Evolutionary conservation across 2,113 vertebrate species (phyloP).

Genomic region (Spilogale gracilis): DNA sequence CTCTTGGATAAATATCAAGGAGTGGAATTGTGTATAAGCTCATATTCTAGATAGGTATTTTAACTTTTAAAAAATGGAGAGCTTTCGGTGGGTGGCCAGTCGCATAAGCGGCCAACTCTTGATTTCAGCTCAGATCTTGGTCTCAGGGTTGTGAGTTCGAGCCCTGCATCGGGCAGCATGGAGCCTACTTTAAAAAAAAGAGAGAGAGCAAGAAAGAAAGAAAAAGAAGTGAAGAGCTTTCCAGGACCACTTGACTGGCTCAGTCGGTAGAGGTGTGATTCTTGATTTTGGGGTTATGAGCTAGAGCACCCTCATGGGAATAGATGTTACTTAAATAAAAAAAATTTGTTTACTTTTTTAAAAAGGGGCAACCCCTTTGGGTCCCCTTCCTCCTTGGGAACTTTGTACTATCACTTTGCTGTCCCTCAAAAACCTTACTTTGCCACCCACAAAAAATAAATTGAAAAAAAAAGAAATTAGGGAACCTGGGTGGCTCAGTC

Average conservation of each 20-base stretch:
- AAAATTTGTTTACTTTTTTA: background rate
- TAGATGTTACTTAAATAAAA: background rate
- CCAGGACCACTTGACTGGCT: background rate
- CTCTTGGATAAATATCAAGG: constrained; percentile 38
- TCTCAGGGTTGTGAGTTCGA: background rate
- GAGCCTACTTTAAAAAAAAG: background rate
- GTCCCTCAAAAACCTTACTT: background rate
- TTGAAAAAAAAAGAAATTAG: too few species aligned
- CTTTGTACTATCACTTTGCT: background rate
- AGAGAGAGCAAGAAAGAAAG: too few species aligned
- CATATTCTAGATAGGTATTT: background rate
- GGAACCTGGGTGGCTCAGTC: too few species aligned
- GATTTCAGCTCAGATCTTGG: background rate
- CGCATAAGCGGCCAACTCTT: background rate
- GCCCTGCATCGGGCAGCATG: background rate
- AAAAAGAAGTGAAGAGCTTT: too few species aligned
- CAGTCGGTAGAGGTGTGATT: background rate
- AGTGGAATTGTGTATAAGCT: background rate
- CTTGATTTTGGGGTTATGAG: background rate
- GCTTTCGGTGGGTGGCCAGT: background rate
- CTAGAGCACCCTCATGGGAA: background rate
- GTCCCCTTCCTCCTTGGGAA: background rate
- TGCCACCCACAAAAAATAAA: background rate
- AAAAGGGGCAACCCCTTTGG: background rate
- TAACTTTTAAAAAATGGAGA: background rate